Percentiles rank a stretch among this genome's conserved stretches.
These are phyloP conservation scores for Mythimna impura DNA, from an alignment of 2,888 invertebrate species.

Conservation along the genomic window DNA sequence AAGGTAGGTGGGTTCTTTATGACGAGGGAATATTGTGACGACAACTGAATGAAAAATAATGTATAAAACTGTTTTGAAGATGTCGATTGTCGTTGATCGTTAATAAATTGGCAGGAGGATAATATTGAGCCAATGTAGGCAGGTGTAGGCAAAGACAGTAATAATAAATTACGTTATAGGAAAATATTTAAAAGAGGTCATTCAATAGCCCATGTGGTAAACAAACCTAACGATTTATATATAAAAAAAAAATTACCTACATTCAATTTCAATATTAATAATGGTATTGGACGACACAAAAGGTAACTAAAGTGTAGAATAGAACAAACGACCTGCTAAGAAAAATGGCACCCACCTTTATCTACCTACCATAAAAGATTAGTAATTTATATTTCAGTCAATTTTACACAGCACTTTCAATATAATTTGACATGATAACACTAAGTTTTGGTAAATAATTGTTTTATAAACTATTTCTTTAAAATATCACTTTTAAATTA, in stretches of 20 bases:
- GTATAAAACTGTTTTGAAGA: too few relatives aligned
- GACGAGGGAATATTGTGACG: too few relatives aligned
- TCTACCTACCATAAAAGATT: background rate
- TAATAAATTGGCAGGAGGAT: too few relatives aligned
- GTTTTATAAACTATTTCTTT: background rate
- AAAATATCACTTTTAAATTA: background rate
- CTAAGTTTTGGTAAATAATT: background rate
- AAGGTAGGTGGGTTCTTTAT: too few relatives aligned
- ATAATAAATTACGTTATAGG: too few relatives aligned
- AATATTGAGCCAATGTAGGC: too few relatives aligned
- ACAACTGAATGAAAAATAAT: too few relatives aligned
- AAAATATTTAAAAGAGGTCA: background rate
- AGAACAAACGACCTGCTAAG: background rate
- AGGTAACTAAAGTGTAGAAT: background rate
- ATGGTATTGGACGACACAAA: background rate
- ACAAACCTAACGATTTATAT: background rate
- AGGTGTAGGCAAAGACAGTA: too few relatives aligned
- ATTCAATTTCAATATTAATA: background rate
- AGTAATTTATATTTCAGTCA: background rate
- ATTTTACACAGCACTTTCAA: slow-evolving; percentile 3
- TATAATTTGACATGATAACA: background rate
- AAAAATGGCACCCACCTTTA: slow-evolving; percentile 2
- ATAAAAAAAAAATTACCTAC: background rate
- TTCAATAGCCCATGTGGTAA: background rate
- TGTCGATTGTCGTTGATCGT: too few relatives aligned